Evolutionary conservation across 2,113 vertebrate genomes (phyloP), one percentile per base, ranked within the genome.

Genomic region (Beaufortia kweichowensis): DNA sequence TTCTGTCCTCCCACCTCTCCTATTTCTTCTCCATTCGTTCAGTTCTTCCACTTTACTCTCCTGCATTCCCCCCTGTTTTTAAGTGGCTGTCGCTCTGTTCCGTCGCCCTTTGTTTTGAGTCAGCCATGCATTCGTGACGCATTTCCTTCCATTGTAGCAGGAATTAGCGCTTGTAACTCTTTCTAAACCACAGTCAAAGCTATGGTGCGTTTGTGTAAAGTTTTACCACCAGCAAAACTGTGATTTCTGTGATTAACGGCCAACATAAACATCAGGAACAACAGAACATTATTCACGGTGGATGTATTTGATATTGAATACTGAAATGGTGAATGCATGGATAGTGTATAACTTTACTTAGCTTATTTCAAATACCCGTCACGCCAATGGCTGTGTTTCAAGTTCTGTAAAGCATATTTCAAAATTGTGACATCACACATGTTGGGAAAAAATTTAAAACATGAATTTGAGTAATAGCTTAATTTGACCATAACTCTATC

Each of bases 101-200:
- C 89, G 86, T 86, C 88, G 78, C 85, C 87, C 85, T 88, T 85
- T 87, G 86, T 90, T 80, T 90, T 74, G 78, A 88, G 84, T 81
- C 77, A 50, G 67, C 75, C 55, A 70, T 41, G 21, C 43, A 46
- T 57, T 60, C 64, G 82, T 92, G 92, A 92, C 90, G 89, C 89
- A 92, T 88, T 92, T 92, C 91, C 92, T 91, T 89, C 90, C 90
- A 92, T 91, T 92, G 89, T 89, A 85, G 85, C 89, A 89, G 88
- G 87, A 90, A 89, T 86, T 81, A 85, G 78, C 78, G 82, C 41
- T 56, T 71, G 76, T 80, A 55, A 50, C 70, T 66, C 78, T 57
- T 46, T 82, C 76, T 61, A 81, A 88, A 79, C 87, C 86, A 84
- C 87, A 75, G 79, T 86, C 29, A 55, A 35, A 55, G 31, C 43